Evolutionary conservation across 2,113 vertebrate genomes (phyloP), one percentile per base, ranked within the genome.

Genomic region (Mormyrus lacerda): DNA sequence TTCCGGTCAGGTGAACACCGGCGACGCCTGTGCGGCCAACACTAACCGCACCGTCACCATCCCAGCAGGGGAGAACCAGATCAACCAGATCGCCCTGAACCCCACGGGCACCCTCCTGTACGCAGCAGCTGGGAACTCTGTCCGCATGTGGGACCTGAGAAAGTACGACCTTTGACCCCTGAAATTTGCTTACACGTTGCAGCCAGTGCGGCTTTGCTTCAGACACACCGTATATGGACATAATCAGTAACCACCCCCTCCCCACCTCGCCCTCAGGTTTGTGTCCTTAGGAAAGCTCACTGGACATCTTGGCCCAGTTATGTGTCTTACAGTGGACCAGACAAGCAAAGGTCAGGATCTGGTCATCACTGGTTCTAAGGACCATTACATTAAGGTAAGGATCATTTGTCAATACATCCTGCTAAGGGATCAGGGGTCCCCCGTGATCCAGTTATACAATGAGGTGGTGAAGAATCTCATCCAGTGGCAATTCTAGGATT

Each of bases 321-420:
- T 98, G 97, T 98, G 98, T 94, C 96, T 99, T 91, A 97, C 96
- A 6, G 97, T 99, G 0, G 97, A 98, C 88, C 96, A 94, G 55
- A 95, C 97, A 91, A 96, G 96, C 53, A 96, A 91, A 24, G 97
- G 98, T 85, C 98, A 99, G 92, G 98, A 99, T 92, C 92, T 98
- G n/a, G 97, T 99, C 90, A 94, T 99, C 91, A 99, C 98, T n/a
- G 98, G 98, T 90, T 99, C 98, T 89, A 99, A 98, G 92, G 98
- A 99, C 89, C 98, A 97, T 92, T 97, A 97, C 88, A 95, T 99
- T 79, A 99, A 97, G 96, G 98, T 99, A 95, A 31, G 91, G 9
- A 50, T 6, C 15, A 35, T 24, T 51, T 4, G 19, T 19, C 13
- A 42, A 24, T 85, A 13, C 42, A 15, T 89, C 15, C 47, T 15